Base-by-base conservation (phyloP, 2,888 invertebrate species). In the Lasioglossum oenotherae region DNA sequence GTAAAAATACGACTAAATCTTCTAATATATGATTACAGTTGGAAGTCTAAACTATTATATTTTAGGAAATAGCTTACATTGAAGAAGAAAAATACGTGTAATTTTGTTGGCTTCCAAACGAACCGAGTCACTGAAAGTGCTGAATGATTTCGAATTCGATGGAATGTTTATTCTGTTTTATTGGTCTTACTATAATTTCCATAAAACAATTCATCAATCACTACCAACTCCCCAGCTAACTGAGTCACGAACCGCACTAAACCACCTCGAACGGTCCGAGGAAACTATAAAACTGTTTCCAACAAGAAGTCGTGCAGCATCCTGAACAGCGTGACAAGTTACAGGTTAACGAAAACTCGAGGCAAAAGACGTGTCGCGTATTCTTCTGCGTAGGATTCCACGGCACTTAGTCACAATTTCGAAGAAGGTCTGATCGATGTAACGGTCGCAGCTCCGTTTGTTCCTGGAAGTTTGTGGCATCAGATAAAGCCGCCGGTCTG, bases 401-500 rank as follows among this genome's bases (percentile, higher is more conserved):
- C 35, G 67, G 4, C 35, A 31, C 35, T 64, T 44, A 57, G 75
- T 44, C 38, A 41, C 16, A 41, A 31, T 35, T 76, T 78, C 53
- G n/a, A 46, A 1, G 69, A 64, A 77, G 14, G 57, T 0, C 27
- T 23, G 74, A 87, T 87, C 72, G 82, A 84, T 87, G 67, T 57
- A 74, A 78, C 53, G 75, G 77, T 60, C n/a, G 57, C 53, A n/a
- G 44, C 35, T 57, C 64, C 71, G 38, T 60, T 75, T 80, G 80
- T 81, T 87, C 87, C 27, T n/a, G 74, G 81, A 82, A 87, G 77
- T 77, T 81, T 53, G 53, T 60, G 8, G 8, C 69, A 74, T 74
- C 79, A 74, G 84, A 87, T 87, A 80, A 84, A 78, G 80, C 76
- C 83, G 35, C 27, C 53, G 71, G 73, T 71, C 57, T 79, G 84